Conservation (phyloP, 2,797 vertebrate species). For the Megaceryle alcyon region DNA sequence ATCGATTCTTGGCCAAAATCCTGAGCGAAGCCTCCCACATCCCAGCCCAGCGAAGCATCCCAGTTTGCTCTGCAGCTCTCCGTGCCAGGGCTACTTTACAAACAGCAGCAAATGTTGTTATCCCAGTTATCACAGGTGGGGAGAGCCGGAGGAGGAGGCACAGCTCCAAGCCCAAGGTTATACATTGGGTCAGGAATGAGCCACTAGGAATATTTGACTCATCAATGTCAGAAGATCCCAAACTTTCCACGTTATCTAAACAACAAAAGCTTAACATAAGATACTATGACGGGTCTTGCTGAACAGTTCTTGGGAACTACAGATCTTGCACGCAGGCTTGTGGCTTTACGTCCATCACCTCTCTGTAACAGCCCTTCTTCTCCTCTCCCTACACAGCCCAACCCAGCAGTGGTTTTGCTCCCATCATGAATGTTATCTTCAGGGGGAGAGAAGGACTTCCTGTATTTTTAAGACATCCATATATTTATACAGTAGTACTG, state of each 20-base stretch:
- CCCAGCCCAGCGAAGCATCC: background rate
- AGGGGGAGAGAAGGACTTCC: background rate
- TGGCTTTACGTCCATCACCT: background rate
- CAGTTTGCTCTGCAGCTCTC: background rate
- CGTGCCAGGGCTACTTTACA: background rate
- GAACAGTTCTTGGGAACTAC: background rate
- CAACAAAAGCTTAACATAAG: background rate
- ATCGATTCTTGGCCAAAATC: rapidly evolving
- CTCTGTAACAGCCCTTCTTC: background rate
- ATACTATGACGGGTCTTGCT: rapidly evolving
- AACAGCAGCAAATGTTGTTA: background rate
- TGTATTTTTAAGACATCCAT: background rate
- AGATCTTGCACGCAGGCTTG: background rate
- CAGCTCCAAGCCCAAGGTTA: conserved; percentile 28
- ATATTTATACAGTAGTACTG: background rate
- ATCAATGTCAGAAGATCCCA: background rate
- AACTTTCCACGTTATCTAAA: background rate
- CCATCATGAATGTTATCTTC: background rate
- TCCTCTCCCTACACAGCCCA: background rate
- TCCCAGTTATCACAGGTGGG: background rate
- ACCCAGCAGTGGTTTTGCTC: background rate
- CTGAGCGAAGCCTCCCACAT: background rate
- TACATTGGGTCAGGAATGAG: background rate
- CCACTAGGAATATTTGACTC: background rate
- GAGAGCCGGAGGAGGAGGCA: background rate